Evolutionary conservation across 2,113 vertebrate genomes (phyloP).

Genomic region (Condylura cristata): DNA sequence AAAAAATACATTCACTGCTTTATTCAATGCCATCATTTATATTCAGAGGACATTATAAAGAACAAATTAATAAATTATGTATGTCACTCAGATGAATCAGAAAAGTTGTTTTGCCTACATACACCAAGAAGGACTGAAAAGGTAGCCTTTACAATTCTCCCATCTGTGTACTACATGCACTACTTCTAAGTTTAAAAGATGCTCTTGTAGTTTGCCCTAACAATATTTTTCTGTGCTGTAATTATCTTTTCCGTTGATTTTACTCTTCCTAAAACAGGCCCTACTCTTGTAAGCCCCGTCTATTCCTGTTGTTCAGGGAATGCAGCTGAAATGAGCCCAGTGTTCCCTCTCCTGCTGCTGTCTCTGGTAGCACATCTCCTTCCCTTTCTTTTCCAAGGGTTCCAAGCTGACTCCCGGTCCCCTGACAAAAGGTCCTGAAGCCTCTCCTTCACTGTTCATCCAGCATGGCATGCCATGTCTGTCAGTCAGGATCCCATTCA

Average conservation of each 20-base stretch:
- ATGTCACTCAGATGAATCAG: neutral
- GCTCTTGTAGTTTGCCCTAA: neutral
- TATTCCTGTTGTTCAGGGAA: neutral
- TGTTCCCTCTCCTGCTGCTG: neutral
- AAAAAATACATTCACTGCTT: neutral
- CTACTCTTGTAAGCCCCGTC: neutral
- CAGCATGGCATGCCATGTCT: neutral
- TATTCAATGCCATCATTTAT: neutral
- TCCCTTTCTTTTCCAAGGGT: neutral
- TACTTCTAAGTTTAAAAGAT: neutral
- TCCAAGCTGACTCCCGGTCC: neutral
- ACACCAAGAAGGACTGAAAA: neutral
- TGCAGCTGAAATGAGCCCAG: neutral
- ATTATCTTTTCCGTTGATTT: neutral
- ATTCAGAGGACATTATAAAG: conserved; percentile 6
- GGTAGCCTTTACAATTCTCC: neutral
- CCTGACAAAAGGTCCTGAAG: neutral
- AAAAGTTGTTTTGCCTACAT: neutral
- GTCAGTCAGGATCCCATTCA: neutral
- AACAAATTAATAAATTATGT: conserved; percentile 23
- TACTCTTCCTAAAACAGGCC: neutral
- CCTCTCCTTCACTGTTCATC: neutral
- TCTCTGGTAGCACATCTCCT: neutral
- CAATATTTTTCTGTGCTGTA: neutral
- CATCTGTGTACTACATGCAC: neutral